Evolutionary conservation across 2,888 invertebrate species (phyloP), one percentile per base, ranked within the genome.

Genomic region (Eumerus sabulonum): DNA sequence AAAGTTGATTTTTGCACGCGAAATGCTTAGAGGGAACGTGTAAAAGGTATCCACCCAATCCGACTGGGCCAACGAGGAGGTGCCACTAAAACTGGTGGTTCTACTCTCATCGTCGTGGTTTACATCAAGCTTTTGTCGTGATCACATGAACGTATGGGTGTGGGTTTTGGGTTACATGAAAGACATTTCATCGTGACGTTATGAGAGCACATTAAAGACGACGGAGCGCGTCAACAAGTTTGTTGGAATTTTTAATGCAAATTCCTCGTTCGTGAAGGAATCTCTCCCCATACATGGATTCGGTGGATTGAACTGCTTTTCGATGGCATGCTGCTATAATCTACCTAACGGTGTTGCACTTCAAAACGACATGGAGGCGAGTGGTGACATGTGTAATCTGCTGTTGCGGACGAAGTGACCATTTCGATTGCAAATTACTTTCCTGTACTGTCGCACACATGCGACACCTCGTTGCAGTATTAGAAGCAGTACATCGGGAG

Each of bases 1-100:
- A 73, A 59, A 63, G 72, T 63, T 73, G 67, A 77, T 77, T 77
- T 77, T 77, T 77, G 36, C 59, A 59, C 56, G 72, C 62, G 53
- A 67, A 54, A 60, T 18, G 18, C 13, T 19, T n/a, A 5, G 27
- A 44, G 36, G 36, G 42, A 27, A 56, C 19, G 27, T 16, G 35
- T 66, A 27, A 27, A 27, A 27, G 2, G 27, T 27, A 4, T 27
- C 27, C 27, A 27, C 27, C 27, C 7, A 27, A 2, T 27, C 27
- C 45, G 51, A 19, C 45, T 50, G 16, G 13, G 19, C 27, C 27
- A 7, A 2, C 27, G 7, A 9, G 60, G 40, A 12, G 16, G 36
- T 44, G 63, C 16, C 27, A 27, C 27, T 27, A 7, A 27, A 27
- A 27, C 7, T 35, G 17, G 17, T 44, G 36, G 54, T 57, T 36